Evolutionary conservation across 2,888 invertebrate genomes (phyloP), one percentile per base, ranked within the genome.

Genomic region (Cosmorhoe ocellata): DNA sequence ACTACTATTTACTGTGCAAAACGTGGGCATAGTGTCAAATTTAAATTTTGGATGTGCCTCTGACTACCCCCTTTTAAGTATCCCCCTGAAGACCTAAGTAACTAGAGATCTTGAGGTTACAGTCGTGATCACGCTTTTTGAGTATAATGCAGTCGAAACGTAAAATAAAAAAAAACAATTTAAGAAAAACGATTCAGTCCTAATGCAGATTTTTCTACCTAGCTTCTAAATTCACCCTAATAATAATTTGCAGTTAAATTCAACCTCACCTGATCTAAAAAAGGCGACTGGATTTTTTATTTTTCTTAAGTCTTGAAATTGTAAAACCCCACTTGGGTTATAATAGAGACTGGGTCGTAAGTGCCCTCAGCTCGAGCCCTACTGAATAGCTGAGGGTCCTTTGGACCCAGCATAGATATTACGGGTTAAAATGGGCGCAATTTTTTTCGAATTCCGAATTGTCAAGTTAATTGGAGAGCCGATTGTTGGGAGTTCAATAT

Each of bases 251-350:
- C 51, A 56, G 58, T 61, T 52, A 58, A 54, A 47, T 10, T 46
- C 9, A 51, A 55, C 43, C 49, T 41, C 49, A 57, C 50, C 52
- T 48, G 40, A 46, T 32, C 42, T 57, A 66, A 69, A 58, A 71
- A 67, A 37, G 56, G 62, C 56, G 55, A 53, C 52, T 54, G 51
- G 56, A 26, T 38, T 64, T 62, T 65, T 71, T 68, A 66, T 66
- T 68, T 72, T 70, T 67, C 67, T 65, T 65, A 56, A 66, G 61
- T 66, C 72, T 76, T 67, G 66, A 73, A 76, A 74, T 75, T 74
- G 74, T 74, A 69, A 76, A 24, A 77, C 73, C 70, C 70, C 76
- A 64, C 79, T 80, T 66, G 61, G 70, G 62, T 69, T 76, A 81
- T 81, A 81, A 81, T 79, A 78, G 78, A 75, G 66, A 59, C 55